Evolutionary conservation across 1,140 invertebrate species (phyloP).

Genomic region (Dermatophagoides farinae): DNA sequence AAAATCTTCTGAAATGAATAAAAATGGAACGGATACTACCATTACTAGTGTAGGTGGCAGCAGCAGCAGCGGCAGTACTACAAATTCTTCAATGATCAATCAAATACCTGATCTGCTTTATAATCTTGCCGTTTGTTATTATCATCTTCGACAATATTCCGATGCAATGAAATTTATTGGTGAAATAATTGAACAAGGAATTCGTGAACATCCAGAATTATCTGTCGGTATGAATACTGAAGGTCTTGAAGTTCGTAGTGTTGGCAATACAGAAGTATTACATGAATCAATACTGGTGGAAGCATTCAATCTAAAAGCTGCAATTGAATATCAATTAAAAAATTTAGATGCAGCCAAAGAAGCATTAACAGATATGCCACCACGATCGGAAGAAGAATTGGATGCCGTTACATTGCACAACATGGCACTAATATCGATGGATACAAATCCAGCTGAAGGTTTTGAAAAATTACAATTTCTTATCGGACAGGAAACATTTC

Average conservation of each 20-base stretch:
- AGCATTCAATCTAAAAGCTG: constrained; percentile 94
- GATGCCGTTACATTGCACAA: constrained; percentile 97
- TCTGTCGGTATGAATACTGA: constrained; percentile 95
- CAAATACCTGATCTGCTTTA: constrained; percentile 52
- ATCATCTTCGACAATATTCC: constrained; percentile 76
- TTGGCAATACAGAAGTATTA: constrained; percentile 85
- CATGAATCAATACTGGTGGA: constrained; percentile 92
- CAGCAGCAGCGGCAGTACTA: background rate
- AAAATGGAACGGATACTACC: too few species aligned
- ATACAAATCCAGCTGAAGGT: constrained; percentile 65
- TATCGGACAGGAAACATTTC: constrained; percentile 76
- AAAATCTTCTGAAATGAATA: too few species aligned
- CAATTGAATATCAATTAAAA: constrained; percentile 90
- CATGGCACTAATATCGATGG: constrained; percentile 85
- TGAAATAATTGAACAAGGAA: constrained; percentile 88
- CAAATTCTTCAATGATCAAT: background rate
- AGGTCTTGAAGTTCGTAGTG: constrained; percentile 82
- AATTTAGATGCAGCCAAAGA: constrained; percentile 79
- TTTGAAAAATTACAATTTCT: constrained; percentile 95
- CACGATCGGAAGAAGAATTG: constrained; percentile 77
- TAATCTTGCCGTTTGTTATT: constrained; percentile 87
- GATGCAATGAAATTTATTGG: constrained; percentile 37
- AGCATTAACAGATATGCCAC: constrained; percentile 92
- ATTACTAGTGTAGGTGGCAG: too few species aligned
- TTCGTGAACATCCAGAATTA: constrained; percentile 88